Evolutionary conservation across 2,113 vertebrate genomes (phyloP).

Genomic region (Pollachius pollachius): DNA sequence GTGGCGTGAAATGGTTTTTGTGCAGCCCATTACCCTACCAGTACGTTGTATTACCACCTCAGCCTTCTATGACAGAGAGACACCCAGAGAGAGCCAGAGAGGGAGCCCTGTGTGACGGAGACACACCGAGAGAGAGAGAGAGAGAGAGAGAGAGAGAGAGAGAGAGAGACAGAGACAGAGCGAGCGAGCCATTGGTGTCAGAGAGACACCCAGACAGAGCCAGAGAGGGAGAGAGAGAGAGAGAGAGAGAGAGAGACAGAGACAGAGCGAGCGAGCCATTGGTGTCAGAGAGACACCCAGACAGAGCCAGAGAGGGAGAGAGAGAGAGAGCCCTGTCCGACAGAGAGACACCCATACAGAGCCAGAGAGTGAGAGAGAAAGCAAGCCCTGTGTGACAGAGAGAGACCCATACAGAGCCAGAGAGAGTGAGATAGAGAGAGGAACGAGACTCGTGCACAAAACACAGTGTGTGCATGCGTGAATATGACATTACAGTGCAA

Average conservation of each 20-base stretch:
- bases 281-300: too few species aligned
- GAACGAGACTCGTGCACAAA: too few species aligned
- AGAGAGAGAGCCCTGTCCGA: too few species aligned
- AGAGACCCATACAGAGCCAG: background rate
- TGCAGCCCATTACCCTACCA: conserved; percentile 73
- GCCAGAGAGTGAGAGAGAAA: too few species aligned
- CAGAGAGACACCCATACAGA: too few species aligned
- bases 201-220: background rate
- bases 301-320: too few species aligned
- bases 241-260: too few species aligned
- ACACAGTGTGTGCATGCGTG: background rate
- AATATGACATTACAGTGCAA: background rate
- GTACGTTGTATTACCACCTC: conserved; percentile 37
- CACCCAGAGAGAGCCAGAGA: conserved; percentile 8
- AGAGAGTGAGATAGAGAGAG: background rate
- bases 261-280: too few species aligned
- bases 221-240: too few species aligned
- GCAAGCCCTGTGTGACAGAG: background rate
- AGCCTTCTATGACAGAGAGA: conserved; percentile 13
- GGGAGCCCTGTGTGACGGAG: background rate
- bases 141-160: conserved; percentile 5
- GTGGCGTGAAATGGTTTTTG: conserved; percentile 78
- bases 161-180: too few species aligned
- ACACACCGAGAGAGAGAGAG: background rate
- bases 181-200: too few species aligned